A percentile compares a stretch with the other conserved stretches of the same genome.
Evolutionary conservation across 2,888 invertebrate genomes (phyloP).

Genomic region (Sinodicranocentrus sp.): DNA sequence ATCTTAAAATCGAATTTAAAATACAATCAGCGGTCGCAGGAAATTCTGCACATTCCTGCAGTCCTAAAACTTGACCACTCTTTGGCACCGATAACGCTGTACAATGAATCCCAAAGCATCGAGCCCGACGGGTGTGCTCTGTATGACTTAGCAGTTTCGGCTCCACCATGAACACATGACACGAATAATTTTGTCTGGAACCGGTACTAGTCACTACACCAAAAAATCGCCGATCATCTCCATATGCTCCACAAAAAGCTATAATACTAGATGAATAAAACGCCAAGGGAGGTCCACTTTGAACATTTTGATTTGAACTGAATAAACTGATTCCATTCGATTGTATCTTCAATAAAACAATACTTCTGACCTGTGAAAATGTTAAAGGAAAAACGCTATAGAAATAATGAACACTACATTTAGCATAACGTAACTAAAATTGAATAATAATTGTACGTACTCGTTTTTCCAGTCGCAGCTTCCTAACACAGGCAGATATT

Average conservation of each 20-base stretch:
- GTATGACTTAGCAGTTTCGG: slow-evolving; percentile 90
- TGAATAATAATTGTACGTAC: slow-evolving; percentile 78
- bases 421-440: neutral
- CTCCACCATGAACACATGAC: slow-evolving; percentile 97
- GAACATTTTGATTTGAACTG: slow-evolving; percentile 75
- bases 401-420: neutral
- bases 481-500: slow-evolving; percentile 87
- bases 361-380: slow-evolving; percentile 73
- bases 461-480: slow-evolving; percentile 92
- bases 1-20: slow-evolving; percentile 81
- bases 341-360: slow-evolving; percentile 74
- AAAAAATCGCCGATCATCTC: slow-evolving; percentile 94
- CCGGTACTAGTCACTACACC: slow-evolving; percentile 92
- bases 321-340: slow-evolving; percentile 75
- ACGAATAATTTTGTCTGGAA: slow-evolving; percentile 80
- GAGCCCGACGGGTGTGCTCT: slow-evolving; percentile 88
- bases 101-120: slow-evolving; percentile 91
- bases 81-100: slow-evolving; percentile 85
- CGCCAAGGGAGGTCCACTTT: slow-evolving; percentile 74
- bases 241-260: slow-evolving; percentile 92
- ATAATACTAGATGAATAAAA: slow-evolving; percentile 79
- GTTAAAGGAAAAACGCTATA: neutral
- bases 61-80: slow-evolving; percentile 75
- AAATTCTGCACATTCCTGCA: slow-evolving; percentile 84
- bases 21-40: slow-evolving; percentile 88